A percentile compares a stretch with the other conserved stretches of the same genome.
Conservation (phyloP, 2,797 vertebrate genomes). For the Xyrichtys novacula region DNA sequence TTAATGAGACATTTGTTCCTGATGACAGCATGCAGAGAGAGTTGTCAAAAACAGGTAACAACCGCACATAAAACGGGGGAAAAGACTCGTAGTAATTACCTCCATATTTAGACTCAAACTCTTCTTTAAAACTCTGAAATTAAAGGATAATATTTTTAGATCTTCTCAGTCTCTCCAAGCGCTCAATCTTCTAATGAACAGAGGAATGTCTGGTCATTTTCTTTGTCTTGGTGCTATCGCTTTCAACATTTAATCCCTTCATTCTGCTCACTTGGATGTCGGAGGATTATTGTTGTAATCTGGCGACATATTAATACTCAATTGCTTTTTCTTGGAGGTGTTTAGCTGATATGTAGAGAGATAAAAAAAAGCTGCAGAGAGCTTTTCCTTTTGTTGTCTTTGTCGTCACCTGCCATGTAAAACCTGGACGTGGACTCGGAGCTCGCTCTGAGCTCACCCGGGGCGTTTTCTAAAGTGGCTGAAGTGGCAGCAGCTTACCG, state of each 20-base stretch:
- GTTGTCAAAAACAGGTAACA: slow-evolving; percentile 18
- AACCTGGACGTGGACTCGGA: slow-evolving; percentile 21
- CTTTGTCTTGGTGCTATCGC: slow-evolving; percentile 13
- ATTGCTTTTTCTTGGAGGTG: background rate
- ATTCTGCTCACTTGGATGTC: background rate
- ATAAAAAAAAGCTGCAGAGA: slow-evolving; percentile 15
- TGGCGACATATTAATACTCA: slow-evolving; percentile 6
- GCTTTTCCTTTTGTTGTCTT: slow-evolving; percentile 19
- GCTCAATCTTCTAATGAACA: background rate
- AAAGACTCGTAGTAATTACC: background rate
- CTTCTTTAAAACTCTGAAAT: slow-evolving; percentile 1
- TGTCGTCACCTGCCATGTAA: slow-evolving; percentile 33
- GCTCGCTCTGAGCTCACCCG: slow-evolving; percentile 1
- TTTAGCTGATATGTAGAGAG: slow-evolving; percentile 25
- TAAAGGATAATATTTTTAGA: background rate
- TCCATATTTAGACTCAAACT: background rate
- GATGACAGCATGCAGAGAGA: slow-evolving; percentile 1
- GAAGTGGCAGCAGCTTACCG: slow-evolving; percentile 43
- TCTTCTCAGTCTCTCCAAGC: background rate
- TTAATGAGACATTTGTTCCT: slow-evolving; percentile 17
- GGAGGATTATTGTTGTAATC: slow-evolving; percentile 15
- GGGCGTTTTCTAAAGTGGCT: slow-evolving; percentile 44
- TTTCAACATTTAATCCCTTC: slow-evolving; percentile 17
- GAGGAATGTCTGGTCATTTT: background rate
- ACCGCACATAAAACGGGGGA: background rate